These are phyloP conservation scores for Hippolais icterina DNA, from an alignment of 2,113 vertebrate species.

Conservation along the genomic window DNA sequence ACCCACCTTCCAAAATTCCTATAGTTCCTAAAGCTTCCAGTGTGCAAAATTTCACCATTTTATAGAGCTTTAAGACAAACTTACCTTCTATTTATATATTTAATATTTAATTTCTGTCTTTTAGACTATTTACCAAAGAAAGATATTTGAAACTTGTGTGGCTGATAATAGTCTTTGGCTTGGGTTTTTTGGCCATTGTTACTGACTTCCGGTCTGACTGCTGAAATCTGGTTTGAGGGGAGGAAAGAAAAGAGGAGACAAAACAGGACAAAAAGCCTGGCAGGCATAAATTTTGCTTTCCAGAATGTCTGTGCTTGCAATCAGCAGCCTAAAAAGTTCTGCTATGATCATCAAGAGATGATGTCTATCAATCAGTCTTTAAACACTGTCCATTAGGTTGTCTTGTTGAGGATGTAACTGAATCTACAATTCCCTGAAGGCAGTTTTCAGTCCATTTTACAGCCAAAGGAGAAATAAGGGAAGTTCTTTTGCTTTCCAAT, in stretches of 20 bases:
- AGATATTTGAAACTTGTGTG: neutral
- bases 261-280: neutral
- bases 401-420: constrained; percentile 37
- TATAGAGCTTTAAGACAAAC: neutral
- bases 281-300: constrained; percentile 33
- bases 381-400: constrained; percentile 9
- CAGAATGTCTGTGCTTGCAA: constrained; percentile 52
- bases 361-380: constrained; percentile 59
- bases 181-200: neutral
- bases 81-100: neutral
- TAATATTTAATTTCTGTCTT: neutral
- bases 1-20: neutral
- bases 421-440: constrained; percentile 10
- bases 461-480: constrained; percentile 20
- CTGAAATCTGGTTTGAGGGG: constrained; percentile 13
- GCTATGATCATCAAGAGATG: constrained; percentile 62
- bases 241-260: constrained; percentile 7
- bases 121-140: neutral
- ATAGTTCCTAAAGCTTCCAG: neutral
- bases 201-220: neutral
- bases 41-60: neutral
- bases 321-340: constrained; percentile 53
- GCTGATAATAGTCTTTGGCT: neutral
- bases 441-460: constrained; percentile 19
- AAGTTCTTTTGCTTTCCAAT: constrained; percentile 35